Evolutionary conservation across 92 coral and sea anemone genomes (phyloP), one percentile per base, ranked within the genome.

Genomic region (Micromussa lordhowensis): DNA sequence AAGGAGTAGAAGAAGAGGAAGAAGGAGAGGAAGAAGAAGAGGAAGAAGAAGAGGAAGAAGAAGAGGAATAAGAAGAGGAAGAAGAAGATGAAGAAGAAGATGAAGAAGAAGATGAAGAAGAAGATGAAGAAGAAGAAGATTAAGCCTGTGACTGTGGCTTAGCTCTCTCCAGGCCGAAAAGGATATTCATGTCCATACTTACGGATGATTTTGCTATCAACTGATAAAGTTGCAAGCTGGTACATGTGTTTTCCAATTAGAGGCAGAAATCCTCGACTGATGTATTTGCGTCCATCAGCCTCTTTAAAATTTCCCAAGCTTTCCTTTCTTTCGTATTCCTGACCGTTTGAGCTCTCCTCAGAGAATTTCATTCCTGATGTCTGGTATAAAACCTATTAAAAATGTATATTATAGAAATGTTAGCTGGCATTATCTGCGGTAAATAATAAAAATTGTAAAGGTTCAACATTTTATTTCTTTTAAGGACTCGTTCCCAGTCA

Each of bases 241-340:
- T 89, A 94, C 93, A 94, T 88, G 66, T 83, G 78, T 22, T 86
- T 87, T n/a, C 96, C 94, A 28, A 80, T 35, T 21, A 94, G 68
- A 29, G 96, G 96, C 17, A 94, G 76, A 13, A 94, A 81, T 58
- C 96, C 96, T 22, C 96, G 88, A 76, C 94, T 63, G 59, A 68
- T 83, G 69, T 70, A 92, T 86, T 70, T 94, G 59, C 85, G 78
- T 17, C 83, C 92, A 76, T 93, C 94, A 17, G 81, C 84, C 40
- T 68, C 68, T 1, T 36, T 73, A 68, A 77, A 77, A 77, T 92
- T 92, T 11, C 95, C 95, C 61, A 84, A 88, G 59, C 54, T 72
- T 82, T 75, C n/a, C 28, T 55, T 87, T 38, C 87, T 81, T 82
- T 72, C 85, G 32, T 90, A 87, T 57, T 79, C 77, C 64, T 71